Conservation (phyloP, 2,797 vertebrate species). For the Clarias fuscus region DNA sequence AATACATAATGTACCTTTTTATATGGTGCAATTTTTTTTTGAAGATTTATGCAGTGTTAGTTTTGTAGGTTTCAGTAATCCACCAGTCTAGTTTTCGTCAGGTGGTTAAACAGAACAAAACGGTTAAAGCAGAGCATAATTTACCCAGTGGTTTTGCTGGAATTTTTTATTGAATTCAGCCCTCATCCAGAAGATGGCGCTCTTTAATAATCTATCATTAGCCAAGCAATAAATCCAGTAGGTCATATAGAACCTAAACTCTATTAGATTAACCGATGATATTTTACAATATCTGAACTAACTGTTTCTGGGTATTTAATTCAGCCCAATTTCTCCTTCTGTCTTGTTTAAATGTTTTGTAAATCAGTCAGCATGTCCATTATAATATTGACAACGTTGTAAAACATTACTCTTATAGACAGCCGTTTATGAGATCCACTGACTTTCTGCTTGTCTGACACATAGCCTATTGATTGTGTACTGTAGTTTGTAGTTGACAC, state of each 20-base stretch:
- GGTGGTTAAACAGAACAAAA: not conserved
- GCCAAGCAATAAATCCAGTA: not conserved
- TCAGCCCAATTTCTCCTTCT: not conserved
- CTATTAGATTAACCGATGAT: not conserved
- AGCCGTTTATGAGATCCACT: not conserved
- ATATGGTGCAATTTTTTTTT: not conserved
- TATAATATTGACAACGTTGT: not conserved
- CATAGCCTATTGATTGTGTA: not conserved
- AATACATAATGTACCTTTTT: not conserved
- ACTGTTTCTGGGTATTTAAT: not conserved
- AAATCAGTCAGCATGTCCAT: not conserved
- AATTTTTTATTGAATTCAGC: not conserved
- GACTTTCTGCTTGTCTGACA: not conserved
- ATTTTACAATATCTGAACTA: not conserved
- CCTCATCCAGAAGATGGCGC: conserved; percentile 47
- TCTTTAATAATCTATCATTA: conserved; percentile 30
- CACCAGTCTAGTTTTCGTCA: not conserved
- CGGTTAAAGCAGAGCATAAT: not conserved
- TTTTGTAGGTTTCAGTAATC: not conserved
- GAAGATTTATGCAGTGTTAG: not conserved
- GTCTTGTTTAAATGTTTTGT: not conserved
- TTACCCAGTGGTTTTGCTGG: not conserved
- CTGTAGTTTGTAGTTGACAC: not conserved
- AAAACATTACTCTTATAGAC: not conserved
- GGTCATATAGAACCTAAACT: not conserved